A percentile compares a stretch with the other conserved stretches of the same genome.
Conservation (phyloP, 2,888 invertebrate genomes). For the Meiosimyza decipiens region DNA sequence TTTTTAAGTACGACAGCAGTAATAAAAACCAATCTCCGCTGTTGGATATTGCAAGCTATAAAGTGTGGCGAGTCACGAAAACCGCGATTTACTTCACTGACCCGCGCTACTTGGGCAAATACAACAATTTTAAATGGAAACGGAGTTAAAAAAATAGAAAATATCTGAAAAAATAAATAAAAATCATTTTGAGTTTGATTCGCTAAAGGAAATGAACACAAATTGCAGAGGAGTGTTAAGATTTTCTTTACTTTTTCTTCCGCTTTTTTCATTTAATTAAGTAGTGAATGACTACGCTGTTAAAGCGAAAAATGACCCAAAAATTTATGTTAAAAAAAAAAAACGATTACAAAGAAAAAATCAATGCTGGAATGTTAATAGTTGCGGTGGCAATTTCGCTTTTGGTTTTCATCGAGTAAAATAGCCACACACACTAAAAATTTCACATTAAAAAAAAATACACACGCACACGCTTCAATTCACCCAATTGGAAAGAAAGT, state of each 20-base stretch:
- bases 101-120: too few species aligned
- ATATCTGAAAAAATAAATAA: not conserved
- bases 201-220: constrained; percentile 58
- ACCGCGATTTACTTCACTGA: not conserved
- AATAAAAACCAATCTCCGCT: constrained; percentile 12
- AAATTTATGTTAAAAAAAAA: not conserved
- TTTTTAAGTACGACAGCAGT: not conserved
- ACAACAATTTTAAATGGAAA: not conserved
- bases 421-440: not conserved
- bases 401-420: not conserved
- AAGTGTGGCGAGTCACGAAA: constrained; percentile 14
- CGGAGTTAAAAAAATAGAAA: not conserved
- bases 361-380: constrained; percentile 11
- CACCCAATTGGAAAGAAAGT: too few species aligned
- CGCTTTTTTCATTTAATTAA: not conserved
- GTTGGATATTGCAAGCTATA: not conserved
- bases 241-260: not conserved
- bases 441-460: not conserved
- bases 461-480: not conserved
- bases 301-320: too few species aligned
- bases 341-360: not conserved
- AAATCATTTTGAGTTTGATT: not conserved
- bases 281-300: not conserved
- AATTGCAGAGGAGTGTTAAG: constrained; percentile 49
- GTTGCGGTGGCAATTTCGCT: not conserved